Evolutionary conservation across 2,797 vertebrate genomes (phyloP), one percentile per base, ranked within the genome.

Genomic region (Xenops minutus): DNA sequence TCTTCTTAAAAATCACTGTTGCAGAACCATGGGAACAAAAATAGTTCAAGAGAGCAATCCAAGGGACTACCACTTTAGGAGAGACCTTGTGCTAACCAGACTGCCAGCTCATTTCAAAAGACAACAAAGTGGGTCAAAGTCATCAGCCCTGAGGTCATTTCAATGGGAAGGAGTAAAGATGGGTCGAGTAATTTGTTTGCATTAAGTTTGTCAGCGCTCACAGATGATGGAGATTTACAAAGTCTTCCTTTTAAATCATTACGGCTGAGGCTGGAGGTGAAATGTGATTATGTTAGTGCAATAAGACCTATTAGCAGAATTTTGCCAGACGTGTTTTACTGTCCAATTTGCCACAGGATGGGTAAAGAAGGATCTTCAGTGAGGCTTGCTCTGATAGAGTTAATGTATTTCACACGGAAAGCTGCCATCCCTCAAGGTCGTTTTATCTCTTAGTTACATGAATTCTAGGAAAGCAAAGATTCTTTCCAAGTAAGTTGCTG

Each of bases 401-500:
- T 96, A 97, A 97, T 89, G 30, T 24, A 68, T 93, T 96, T 94
- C 75, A 85, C 64, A 72, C 88, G 48, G 71, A 90, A 93, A 95
- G 41, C 88, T 96, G 94, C 94, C 91, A 94, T 95, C 88, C 87
- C 89, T 91, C 91, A 76, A 85, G 94, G 96, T 96, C 86, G 29
- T 97, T 96, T 96, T 92, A 95, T 86, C 92, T 96, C 66, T 96
- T 94, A 94, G 89, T 96, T 96, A 97, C 89, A 95, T 76, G 94
- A 95, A 97, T 98, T 97, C 97, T 97, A 97, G 95, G 97, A 97
- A 97, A 97, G 94, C 86, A 96, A 96, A 88, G 58, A 63, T 58
- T 89, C 95, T 79, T 97, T 98, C 96, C 88, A 96, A 98, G 94
- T 77, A 96, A 98, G 93, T 79, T 96, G 88, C 88, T 96, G 80